Percentiles rank a stretch among this genome's conserved stretches.
These are phyloP conservation scores for Chymomyza costata DNA, from an alignment of 1,140 invertebrate species.

Conservation along the genomic window DNA sequence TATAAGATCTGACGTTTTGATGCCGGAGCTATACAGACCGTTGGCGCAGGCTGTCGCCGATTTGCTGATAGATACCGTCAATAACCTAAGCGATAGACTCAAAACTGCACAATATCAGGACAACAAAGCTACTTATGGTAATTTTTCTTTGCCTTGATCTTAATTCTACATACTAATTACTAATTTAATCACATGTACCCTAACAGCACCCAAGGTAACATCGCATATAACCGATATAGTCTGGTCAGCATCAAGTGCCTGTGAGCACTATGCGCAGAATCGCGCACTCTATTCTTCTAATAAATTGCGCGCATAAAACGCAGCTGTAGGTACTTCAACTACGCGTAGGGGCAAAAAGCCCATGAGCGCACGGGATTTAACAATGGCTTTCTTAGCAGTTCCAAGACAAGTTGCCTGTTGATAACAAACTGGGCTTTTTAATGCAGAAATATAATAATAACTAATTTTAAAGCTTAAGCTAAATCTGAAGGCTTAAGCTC, in stretches of 20 bases:
- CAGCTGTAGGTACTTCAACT: slow-evolving; percentile 79
- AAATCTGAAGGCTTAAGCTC: slow-evolving; percentile 84
- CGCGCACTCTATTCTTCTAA: slow-evolving; percentile 79
- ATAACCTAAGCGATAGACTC: slow-evolving; percentile 79
- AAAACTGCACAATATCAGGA: slow-evolving; percentile 79
- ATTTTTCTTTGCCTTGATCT: too few species aligned
- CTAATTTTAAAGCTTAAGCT: slow-evolving; percentile 76
- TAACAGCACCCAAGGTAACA: slow-evolving; percentile 83
- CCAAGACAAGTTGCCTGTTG: slow-evolving; percentile 20
- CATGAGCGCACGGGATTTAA: slow-evolving; percentile 81
- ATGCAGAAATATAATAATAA: slow-evolving; percentile 23
- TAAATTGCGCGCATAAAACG: slow-evolving; percentile 78
- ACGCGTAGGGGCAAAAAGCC: slow-evolving; percentile 78
- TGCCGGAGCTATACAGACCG: slow-evolving; percentile 81
- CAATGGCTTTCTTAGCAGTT: slow-evolving; percentile 81
- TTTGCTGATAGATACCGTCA: slow-evolving; percentile 81
- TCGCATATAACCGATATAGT: slow-evolving; percentile 78
- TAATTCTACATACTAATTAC: too few species aligned
- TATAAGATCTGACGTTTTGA: slow-evolving; percentile 80
- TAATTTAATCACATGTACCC: background rate
- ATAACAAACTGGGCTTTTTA: slow-evolving; percentile 34
- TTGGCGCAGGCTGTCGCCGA: slow-evolving; percentile 83
- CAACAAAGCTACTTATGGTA: slow-evolving; percentile 83
- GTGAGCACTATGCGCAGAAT: slow-evolving; percentile 80
- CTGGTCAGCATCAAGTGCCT: slow-evolving; percentile 80